Percentiles rank a stretch among this genome's conserved stretches.
Evolutionary conservation across 2,888 invertebrate species (phyloP).

Genomic region (Cantharis rustica): DNA sequence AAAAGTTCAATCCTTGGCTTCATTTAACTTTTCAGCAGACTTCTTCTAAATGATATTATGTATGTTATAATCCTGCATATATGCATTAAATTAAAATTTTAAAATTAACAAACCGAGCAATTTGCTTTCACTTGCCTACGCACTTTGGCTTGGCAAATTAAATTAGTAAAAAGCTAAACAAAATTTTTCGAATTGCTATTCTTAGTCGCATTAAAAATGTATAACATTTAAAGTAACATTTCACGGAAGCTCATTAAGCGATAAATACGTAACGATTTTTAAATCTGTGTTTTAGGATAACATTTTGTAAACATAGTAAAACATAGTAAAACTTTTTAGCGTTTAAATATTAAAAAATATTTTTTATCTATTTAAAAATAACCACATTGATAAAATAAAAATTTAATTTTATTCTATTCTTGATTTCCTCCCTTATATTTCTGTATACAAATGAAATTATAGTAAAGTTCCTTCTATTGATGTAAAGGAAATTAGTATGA

Average conservation of each 20-base stretch:
- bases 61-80: no score
- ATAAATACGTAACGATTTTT: neutral
- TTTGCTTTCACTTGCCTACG: no score
- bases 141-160: no score
- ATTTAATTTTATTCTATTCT: neutral
- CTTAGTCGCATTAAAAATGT: neutral
- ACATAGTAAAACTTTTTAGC: no score
- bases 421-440: neutral
- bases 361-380: neutral
- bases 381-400: neutral
- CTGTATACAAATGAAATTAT: neutral
- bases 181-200: neutral
- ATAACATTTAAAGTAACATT: neutral
- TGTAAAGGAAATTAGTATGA: constrained; percentile 13
- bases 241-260: neutral
- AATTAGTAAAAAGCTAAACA: neutral
- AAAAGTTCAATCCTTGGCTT: neutral
- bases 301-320: no score
- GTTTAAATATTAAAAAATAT: no score
- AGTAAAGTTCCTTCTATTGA: constrained; percentile 15
- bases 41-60: neutral
- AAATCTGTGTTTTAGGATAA: neutral
- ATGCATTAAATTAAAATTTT: no score
- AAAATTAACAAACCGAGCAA: no score
- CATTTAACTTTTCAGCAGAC: neutral